These are phyloP conservation scores for Microtus ochrogaster DNA, from an alignment of 2,113 vertebrate species.

Conservation along the genomic window DNA sequence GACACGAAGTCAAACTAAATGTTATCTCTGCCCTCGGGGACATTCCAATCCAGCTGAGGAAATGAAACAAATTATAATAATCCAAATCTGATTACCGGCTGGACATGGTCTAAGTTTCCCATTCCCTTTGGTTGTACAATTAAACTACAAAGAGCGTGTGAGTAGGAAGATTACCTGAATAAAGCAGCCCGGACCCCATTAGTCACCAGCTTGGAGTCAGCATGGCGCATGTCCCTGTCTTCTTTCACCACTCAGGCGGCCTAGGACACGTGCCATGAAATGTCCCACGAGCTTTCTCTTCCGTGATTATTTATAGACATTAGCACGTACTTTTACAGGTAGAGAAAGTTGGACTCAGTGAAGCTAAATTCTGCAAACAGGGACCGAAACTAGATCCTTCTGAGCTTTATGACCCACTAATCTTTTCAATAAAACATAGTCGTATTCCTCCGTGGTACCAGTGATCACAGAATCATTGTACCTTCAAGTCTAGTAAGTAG, in stretches of 20 bases:
- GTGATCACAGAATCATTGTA: neutral
- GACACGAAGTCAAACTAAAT: conserved; percentile 31
- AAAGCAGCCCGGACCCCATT: neutral
- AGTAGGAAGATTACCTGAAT: neutral
- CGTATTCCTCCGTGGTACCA: neutral
- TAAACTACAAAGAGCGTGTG: conserved; percentile 9
- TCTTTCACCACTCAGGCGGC: neutral
- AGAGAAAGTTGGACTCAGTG: conserved; percentile 6
- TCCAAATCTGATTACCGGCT: neutral
- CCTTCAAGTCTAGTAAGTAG: neutral
- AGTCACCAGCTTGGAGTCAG: neutral
- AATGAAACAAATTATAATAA: conserved; percentile 46
- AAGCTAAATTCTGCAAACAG: conserved; percentile 11
- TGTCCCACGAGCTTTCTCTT: neutral
- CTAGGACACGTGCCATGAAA: neutral
- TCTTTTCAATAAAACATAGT: conserved; percentile 1
- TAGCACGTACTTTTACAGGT: neutral
- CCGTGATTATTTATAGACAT: neutral
- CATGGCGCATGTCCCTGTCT: neutral
- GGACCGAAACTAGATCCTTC: neutral
- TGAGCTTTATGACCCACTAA: neutral
- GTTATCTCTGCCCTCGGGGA: neutral
- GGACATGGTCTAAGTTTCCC: neutral
- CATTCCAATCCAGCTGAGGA: conserved; percentile 40
- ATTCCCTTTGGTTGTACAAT: neutral